A percentile compares a stretch with the other conserved stretches of the same genome.
Conservation (phyloP, 2,888 invertebrate genomes). For the Petrophora chlorosata region DNA sequence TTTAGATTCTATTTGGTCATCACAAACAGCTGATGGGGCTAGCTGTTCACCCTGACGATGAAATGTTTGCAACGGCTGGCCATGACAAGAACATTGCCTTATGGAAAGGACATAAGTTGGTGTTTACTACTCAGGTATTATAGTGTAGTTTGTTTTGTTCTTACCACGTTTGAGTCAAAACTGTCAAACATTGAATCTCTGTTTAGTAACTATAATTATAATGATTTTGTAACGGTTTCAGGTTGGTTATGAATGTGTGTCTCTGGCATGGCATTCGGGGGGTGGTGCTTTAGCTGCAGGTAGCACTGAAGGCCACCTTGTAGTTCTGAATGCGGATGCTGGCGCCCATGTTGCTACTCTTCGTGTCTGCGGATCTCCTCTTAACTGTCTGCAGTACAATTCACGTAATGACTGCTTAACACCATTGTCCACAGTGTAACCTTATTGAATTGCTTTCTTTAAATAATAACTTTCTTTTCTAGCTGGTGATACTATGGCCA, state of each 20-base stretch:
- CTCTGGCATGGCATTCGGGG: constrained; percentile 93
- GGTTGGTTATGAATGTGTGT: constrained; percentile 94
- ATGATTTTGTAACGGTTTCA: constrained; percentile 48
- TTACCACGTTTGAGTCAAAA: too few species aligned
- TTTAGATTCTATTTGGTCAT: constrained; percentile 93
- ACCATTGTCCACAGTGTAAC: neutral
- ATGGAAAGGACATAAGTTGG: constrained; percentile 94
- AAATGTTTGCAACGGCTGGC: constrained; percentile 95
- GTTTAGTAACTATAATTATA: too few species aligned
- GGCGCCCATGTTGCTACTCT: constrained; percentile 93
- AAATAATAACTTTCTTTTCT: constrained; percentile 40
- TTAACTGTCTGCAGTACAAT: constrained; percentile 94
- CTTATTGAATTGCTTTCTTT: neutral
- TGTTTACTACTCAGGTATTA: constrained; percentile 95
- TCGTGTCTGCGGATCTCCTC: constrained; percentile 93
- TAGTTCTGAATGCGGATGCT: constrained; percentile 93
- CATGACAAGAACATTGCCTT: constrained; percentile 95
- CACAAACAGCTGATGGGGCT: constrained; percentile 94
- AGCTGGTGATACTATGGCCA: constrained; percentile 95
- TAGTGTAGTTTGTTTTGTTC: too few species aligned
- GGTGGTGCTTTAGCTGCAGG: constrained; percentile 95
- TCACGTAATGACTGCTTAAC: constrained; percentile 84
- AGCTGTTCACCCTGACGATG: constrained; percentile 95
- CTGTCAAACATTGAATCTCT: too few species aligned
- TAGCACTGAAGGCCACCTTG: constrained; percentile 94